Base-by-base conservation (phyloP, 2,797 vertebrate species). In the Cryptoblepharus egeriae region DNA sequence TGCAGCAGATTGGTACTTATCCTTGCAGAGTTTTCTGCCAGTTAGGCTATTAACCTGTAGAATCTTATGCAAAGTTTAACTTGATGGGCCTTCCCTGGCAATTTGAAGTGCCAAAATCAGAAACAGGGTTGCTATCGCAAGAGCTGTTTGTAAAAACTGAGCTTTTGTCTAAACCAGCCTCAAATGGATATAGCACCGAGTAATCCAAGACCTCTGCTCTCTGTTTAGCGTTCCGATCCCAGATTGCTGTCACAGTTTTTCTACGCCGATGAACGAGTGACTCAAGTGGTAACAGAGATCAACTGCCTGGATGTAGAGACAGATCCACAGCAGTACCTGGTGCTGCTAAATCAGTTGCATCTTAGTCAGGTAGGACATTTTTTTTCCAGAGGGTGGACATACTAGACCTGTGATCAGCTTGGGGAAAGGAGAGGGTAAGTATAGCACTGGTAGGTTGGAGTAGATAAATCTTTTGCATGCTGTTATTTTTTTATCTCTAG, bases 161-260 rank as follows among this genome's bases (percentile, higher is more conserved):
- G 10, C 20, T 32, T 24, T 39, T 35, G 65, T 42, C 67, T 69
- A 39, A 69, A 69, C 37, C 67, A 39, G 9, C 12, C 13, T 72
- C 32, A 5, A 28, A 28, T 11, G 1, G 15, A 32, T 32, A n/a
- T 6, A 30, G n/a, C n/a, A 32, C 5, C 63, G 39, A 82, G 24
- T 79, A 42, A 81, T 11, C 5, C 10, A 10, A 2, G 7, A n/a
- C 45, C 35, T 45, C 32, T 12, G 12, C 68, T 85, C 28, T 79
- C 26, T 74, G 80, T 8, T 0, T 86, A 96, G 95, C 94, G 94
- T 77, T 95, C 95, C 0, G 95, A 96, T 91, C 90, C 93, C 10
- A 93, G 94, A 18, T 90, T 95, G 65, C 88, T 95, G 77, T 93
- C 95, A 20, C 94, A 94, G 72, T 96, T 96, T 90, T 96, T 94